Conservation (phyloP, 1,140 invertebrate genomes). For the Planococcus citri region DNA sequence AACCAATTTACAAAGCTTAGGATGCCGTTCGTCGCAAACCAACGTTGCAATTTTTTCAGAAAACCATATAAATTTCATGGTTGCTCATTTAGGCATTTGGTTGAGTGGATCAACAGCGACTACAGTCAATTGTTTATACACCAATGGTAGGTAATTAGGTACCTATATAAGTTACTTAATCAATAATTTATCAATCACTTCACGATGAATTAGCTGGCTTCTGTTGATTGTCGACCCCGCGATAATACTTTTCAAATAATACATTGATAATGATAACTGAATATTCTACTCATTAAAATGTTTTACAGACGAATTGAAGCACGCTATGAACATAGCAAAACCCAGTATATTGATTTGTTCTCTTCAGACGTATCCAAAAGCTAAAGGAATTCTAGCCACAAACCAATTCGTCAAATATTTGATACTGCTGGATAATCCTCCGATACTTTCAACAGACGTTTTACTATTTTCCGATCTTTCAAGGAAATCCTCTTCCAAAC, state of each 20-base stretch:
- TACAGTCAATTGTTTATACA: conserved; percentile 46
- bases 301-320: conserved; percentile 5
- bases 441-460: neutral
- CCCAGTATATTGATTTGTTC: neutral
- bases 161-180: no score
- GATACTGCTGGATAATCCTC: conserved; percentile 22
- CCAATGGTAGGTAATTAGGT: conserved; percentile 38
- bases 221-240: no score
- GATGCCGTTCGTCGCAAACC: neutral
- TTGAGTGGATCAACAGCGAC: conserved; percentile 43
- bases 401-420: conserved; percentile 21
- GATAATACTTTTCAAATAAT: no score
- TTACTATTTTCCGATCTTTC: conserved; percentile 5
- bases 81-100: conserved; percentile 39
- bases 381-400: neutral
- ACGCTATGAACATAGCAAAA: conserved; percentile 13
- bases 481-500: neutral
- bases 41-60: conserved; percentile 44
- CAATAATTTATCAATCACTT: neutral
- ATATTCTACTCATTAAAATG: no score
- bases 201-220: no score
- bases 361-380: neutral
- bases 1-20: neutral
- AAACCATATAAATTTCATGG: conserved; percentile 42
- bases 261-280: no score